Percentiles rank a stretch among this genome's conserved stretches.
Conservation (phyloP, 53 echinoderm and acorn worm species). For the Temnopleurus reevesii region DNA sequence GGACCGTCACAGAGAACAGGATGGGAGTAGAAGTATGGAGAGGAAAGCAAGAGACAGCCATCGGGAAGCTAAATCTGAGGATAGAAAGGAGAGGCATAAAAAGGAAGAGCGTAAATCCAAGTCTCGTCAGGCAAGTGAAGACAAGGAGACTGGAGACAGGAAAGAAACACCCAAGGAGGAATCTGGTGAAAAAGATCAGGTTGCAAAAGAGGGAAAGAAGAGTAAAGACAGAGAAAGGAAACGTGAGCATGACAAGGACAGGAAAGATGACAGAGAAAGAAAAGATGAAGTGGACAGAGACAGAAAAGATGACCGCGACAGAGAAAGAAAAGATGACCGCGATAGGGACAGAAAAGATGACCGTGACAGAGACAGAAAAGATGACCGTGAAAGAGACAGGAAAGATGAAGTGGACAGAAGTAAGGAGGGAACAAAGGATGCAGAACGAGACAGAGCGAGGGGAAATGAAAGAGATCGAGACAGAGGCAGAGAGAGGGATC, state of each 20-base stretch:
- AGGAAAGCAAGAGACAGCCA: constrained; percentile 56
- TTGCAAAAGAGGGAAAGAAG: background rate
- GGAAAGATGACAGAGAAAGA: constrained; percentile 42
- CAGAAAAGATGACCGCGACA: background rate
- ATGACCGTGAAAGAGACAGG: background rate
- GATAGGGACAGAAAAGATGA: constrained; percentile 53
- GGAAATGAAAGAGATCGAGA: background rate
- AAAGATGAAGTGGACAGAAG: constrained; percentile 16
- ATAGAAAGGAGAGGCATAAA: constrained; percentile 45
- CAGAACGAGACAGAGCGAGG: constrained; percentile 3
- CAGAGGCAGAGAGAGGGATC: constrained; percentile 37
- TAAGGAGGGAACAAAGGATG: constrained; percentile 13
- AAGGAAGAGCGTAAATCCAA: constrained; percentile 55
- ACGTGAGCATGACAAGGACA: constrained; percentile 32
- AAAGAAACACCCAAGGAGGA: constrained; percentile 3
- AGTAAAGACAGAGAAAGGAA: constrained; percentile 35
- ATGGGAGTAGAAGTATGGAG: constrained; percentile 48
- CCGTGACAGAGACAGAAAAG: constrained; percentile 28
- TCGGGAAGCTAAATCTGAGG: constrained; percentile 27
- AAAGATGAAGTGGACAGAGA: background rate
- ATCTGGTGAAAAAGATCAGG: background rate
- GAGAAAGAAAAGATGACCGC: background rate
- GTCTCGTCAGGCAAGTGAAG: constrained; percentile 26
- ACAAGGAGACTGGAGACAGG: background rate
- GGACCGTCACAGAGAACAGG: constrained; percentile 43